Percentiles rank a stretch among this genome's conserved stretches.
Conservation (phyloP, 2,797 vertebrate species). For the Peromyscus aztecus region DNA sequence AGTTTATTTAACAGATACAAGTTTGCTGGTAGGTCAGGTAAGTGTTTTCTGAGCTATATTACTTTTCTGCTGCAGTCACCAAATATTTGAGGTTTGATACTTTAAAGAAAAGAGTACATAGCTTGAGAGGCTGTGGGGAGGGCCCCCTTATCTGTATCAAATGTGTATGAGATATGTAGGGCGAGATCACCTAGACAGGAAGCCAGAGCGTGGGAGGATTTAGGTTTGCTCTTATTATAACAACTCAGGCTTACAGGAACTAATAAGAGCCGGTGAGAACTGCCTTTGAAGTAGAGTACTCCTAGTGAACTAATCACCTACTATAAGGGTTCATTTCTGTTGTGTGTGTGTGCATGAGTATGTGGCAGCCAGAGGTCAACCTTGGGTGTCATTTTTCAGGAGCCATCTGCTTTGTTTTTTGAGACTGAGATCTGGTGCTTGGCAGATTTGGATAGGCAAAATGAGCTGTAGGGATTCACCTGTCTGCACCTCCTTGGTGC, state of each 20-base stretch:
- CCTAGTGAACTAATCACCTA: not conserved
- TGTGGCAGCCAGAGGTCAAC: not conserved
- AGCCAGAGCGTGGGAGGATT: not conserved
- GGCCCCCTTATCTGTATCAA: not conserved
- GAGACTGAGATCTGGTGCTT: not conserved
- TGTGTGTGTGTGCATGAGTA: not conserved
- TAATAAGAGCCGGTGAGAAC: not conserved
- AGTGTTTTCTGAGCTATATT: not conserved
- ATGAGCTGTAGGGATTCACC: not conserved
- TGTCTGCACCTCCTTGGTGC: not conserved
- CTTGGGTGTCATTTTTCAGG: not conserved
- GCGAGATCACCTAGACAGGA: not conserved
- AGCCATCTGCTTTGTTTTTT: not conserved
- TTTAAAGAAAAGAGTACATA: not conserved
- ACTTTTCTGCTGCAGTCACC: not conserved
- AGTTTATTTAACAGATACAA: slow-evolving; percentile 16
- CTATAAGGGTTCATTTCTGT: not conserved
- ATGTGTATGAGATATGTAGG: not conserved
- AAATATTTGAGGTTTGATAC: not conserved
- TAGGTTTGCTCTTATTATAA: not conserved
- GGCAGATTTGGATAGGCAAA: not conserved
- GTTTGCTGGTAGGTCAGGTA: slow-evolving; percentile 26
- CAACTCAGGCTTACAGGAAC: not conserved
- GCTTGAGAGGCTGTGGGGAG: not conserved
- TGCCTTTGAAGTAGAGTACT: not conserved